A percentile compares a stretch with the other conserved stretches of the same genome.
Conservation (phyloP, 1,140 invertebrate genomes). For the Phymastichus coffea region DNA sequence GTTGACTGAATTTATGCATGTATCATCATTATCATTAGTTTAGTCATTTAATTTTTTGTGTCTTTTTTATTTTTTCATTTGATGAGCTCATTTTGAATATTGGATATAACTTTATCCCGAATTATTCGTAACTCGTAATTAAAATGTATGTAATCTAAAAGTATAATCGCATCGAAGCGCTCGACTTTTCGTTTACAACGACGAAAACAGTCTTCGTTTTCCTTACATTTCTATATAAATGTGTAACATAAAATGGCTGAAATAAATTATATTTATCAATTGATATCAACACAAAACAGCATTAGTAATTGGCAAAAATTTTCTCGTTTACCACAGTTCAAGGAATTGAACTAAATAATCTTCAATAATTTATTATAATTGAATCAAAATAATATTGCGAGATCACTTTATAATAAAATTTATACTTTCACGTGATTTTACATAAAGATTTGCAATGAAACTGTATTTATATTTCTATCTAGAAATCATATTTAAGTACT, state of each 20-base stretch:
- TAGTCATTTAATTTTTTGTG: slow-evolving; percentile 31
- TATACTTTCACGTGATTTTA: too few relatives aligned
- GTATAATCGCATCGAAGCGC: slow-evolving; percentile 43
- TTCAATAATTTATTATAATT: background rate
- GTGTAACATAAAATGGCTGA: background rate
- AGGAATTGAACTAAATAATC: slow-evolving; percentile 8
- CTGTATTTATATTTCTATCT: too few relatives aligned
- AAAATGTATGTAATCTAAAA: slow-evolving; percentile 44
- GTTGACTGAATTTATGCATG: slow-evolving; percentile 2
- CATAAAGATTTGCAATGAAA: too few relatives aligned
- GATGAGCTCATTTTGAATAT: slow-evolving; percentile 33
- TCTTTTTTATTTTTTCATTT: slow-evolving; percentile 23
- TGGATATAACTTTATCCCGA: slow-evolving; percentile 31
- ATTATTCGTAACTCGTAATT: slow-evolving; percentile 43
- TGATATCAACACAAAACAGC: slow-evolving; percentile 7
- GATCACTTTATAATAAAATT: background rate
- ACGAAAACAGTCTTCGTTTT: slow-evolving; percentile 25
- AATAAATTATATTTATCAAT: slow-evolving; percentile 19
- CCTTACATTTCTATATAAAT: too few relatives aligned
- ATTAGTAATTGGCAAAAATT: slow-evolving; percentile 3
- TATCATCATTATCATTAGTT: slow-evolving; percentile 20
- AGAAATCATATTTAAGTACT: too few relatives aligned
- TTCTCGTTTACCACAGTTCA: background rate
- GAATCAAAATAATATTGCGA: slow-evolving; percentile 8
- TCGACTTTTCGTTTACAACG: slow-evolving; percentile 32